These are phyloP conservation scores for Coregonus sp. DNA, from an alignment of 2,797 vertebrate species.

Conservation along the genomic window DNA sequence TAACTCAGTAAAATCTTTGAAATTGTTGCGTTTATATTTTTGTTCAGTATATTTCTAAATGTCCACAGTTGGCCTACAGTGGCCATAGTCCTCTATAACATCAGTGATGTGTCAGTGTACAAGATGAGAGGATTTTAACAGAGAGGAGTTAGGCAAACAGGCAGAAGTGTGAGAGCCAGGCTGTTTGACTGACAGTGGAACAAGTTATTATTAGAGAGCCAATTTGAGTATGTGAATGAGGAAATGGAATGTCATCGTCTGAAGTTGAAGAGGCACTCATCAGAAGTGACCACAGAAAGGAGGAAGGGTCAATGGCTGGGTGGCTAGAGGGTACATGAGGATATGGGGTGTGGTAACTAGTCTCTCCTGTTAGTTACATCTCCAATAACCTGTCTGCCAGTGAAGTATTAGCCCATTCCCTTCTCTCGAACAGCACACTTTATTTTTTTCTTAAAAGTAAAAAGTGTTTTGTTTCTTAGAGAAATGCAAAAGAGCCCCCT, in stretches of 20 bases:
- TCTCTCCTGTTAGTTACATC: not conserved
- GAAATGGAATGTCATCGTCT: not conserved
- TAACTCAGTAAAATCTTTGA: too few relatives aligned
- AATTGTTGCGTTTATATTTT: too few relatives aligned
- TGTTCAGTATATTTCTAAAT: too few relatives aligned
- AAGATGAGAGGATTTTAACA: not conserved
- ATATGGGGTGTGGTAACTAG: constrained; percentile 30
- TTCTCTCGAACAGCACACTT: not conserved
- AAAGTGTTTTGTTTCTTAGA: not conserved
- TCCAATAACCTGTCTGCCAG: not conserved
- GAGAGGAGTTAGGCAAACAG: not conserved
- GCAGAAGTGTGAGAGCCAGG: not conserved
- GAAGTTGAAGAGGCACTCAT: not conserved
- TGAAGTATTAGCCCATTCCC: not conserved
- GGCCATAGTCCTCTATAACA: not conserved
- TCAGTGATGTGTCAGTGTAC: too few relatives aligned
- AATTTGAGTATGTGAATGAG: not conserved
- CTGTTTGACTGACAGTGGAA: not conserved
- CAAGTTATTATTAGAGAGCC: not conserved
- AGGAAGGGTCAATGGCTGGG: constrained; percentile 3
- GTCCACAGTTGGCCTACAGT: not conserved
- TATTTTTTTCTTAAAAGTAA: not conserved
- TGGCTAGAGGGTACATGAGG: constrained; percentile 31
- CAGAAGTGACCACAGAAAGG: constrained; percentile 21
- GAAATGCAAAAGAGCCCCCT: not conserved